Conservation (phyloP, 53 echinoderm and acorn worm genomes). For the Pentamera pediparva region DNA sequence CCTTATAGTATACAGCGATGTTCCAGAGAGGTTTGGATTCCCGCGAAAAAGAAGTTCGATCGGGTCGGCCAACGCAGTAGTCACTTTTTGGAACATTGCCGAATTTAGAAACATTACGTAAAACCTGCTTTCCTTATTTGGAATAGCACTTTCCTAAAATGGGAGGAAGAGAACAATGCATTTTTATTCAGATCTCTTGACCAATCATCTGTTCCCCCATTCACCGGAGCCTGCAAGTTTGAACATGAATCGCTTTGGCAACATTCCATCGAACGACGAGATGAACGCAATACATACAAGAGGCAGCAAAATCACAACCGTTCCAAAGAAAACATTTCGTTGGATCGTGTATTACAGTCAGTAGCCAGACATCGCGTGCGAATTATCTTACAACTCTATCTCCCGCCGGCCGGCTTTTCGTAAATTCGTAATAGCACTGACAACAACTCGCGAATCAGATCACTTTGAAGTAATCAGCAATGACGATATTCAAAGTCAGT, state of each 20-base stretch:
- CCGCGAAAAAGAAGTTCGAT: conserved; percentile 25
- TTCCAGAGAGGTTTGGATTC: conserved; percentile 32
- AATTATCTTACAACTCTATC: conserved; percentile 11
- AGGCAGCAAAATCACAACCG: conserved; percentile 21
- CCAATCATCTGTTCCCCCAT: conserved; percentile 34
- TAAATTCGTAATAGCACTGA: conserved; percentile 34
- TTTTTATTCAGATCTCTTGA: conserved; percentile 32
- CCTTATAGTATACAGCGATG: background rate
- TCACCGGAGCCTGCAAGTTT: conserved; percentile 33
- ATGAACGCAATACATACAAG: no score
- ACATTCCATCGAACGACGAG: conserved; percentile 14
- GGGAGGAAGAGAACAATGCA: conserved; percentile 32
- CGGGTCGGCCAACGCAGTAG: conserved; percentile 28
- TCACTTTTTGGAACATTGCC: conserved; percentile 36
- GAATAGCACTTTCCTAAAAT: conserved; percentile 19
- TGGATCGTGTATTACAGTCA: no score
- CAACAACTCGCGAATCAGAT: conserved; percentile 38
- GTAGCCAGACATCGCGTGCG: conserved; percentile 30
- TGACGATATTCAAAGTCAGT: conserved; percentile 39
- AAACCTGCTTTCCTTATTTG: conserved; percentile 25
- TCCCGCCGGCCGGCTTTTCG: conserved; percentile 40
- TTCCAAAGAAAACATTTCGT: no score
- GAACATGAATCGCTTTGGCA: conserved; percentile 41
- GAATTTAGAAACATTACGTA: conserved; percentile 37
- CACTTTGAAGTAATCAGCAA: conserved; percentile 33